phyloP scores from a whole-genome alignment of 2,888 invertebrate genomes.

The Pyrocoelia pectoralis region DNA sequence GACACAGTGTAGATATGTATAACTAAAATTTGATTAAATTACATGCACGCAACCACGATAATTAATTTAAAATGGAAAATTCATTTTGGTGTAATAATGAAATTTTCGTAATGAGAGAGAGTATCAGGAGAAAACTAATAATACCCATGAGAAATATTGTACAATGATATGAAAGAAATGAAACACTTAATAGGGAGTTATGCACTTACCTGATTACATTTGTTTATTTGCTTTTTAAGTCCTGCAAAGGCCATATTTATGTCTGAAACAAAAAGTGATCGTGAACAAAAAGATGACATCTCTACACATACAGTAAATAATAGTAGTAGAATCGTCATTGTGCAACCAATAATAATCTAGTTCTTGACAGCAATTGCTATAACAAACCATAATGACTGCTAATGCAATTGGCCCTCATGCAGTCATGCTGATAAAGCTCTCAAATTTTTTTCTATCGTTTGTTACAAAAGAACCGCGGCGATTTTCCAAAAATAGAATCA shows the following conservation, averaged over 20 bases:
- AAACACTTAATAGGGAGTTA: neutral
- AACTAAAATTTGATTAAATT: too few species aligned
- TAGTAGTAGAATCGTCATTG: neutral
- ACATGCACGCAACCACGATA: too few species aligned
- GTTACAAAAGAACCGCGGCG: too few species aligned
- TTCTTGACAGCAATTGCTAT: slow-evolving; percentile 2
- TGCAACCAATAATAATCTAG: neutral
- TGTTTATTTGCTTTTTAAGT: slow-evolving; percentile 98
- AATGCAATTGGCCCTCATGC: slow-evolving; percentile 4
- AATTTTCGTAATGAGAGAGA: too few species aligned
- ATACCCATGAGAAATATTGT: neutral
- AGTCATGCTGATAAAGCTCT: neutral
- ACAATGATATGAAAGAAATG: neutral
- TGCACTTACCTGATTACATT: slow-evolving; percentile 93
- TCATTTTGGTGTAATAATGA: too few species aligned
- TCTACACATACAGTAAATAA: slow-evolving; percentile 1
- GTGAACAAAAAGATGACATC: neutral
- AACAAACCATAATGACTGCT: slow-evolving; percentile 4
- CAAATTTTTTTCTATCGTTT: too few species aligned
- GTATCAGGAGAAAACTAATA: neutral
- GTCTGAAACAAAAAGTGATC: slow-evolving; percentile 21
- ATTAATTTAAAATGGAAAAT: too few species aligned
- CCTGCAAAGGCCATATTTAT: slow-evolving; percentile 96
- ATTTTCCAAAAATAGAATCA: too few species aligned
- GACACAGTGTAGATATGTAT: too few species aligned